These are phyloP conservation scores for Sycophaga agraensis DNA, from an alignment of 1,140 invertebrate genomes.

Conservation along the genomic window DNA sequence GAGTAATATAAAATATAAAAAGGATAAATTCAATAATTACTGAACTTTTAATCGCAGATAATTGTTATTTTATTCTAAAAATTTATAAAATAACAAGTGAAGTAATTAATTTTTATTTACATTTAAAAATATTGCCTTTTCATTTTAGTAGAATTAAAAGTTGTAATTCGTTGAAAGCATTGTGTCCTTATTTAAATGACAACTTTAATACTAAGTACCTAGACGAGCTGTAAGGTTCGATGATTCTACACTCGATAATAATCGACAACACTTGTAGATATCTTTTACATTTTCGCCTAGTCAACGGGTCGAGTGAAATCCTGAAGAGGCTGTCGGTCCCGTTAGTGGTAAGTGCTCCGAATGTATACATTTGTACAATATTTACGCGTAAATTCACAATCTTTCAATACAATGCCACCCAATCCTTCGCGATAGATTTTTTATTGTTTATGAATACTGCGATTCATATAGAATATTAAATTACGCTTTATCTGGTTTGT, in stretches of 20 bases:
- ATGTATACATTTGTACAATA: slow-evolving; percentile 30
- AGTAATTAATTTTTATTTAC: neutral
- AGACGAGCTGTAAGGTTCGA: slow-evolving; percentile 22
- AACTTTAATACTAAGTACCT: neutral
- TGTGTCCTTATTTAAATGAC: neutral
- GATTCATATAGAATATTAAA: slow-evolving; percentile 36
- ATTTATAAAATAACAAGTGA: neutral
- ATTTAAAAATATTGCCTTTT: neutral
- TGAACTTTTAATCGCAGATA: no score
- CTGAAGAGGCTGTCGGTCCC: slow-evolving; percentile 32
- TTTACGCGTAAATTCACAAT: neutral
- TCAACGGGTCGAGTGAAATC: slow-evolving; percentile 41
- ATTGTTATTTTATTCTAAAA: neutral
- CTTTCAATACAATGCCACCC: slow-evolving; percentile 27
- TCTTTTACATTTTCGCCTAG: slow-evolving; percentile 38
- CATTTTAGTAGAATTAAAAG: neutral
- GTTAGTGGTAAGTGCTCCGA: slow-evolving; percentile 40
- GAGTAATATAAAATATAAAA: no score
- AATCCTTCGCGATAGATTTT: slow-evolving; percentile 42
- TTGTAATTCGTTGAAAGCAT: neutral
- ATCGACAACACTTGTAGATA: slow-evolving; percentile 32
- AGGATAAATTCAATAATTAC: no score
- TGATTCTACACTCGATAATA: slow-evolving; percentile 33
- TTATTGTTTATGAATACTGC: slow-evolving; percentile 34
- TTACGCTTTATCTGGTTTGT: slow-evolving; percentile 29